Base-by-base conservation (phyloP, 2,888 invertebrate species). In the Petrolisthes cinctipes region DNA sequence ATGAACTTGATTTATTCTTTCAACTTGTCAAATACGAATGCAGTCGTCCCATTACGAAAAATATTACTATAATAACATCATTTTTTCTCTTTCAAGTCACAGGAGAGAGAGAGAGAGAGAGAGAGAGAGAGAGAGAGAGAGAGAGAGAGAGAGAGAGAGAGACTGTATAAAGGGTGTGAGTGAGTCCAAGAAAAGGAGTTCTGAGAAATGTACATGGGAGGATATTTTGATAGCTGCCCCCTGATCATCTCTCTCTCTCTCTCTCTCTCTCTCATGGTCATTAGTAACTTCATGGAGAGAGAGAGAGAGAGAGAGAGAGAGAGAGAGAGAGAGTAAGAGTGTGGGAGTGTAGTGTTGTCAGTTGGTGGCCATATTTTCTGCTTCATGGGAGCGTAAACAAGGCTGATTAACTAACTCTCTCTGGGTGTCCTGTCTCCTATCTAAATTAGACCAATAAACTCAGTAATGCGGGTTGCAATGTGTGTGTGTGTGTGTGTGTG, bases 91-190 rank as follows among this genome's bases (percentile, higher is more conserved):
- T n/a, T n/a, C n/a, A n/a, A n/a, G n/a, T n/a, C n/a, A 71, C 71
- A 7, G 66, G 17, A 5, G 17, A 5, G 71, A 71, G 71, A 5
- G 17, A 71, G 71, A 71, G 71, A 71, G 71, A 71, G 71, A 71
- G 71, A 71, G 71, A 71, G 71, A 71, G 71, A 71, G 71, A 71
- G 71, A 71, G 71, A 71, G 71, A 71, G 71, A 71, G 71, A 71
- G 71, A 71, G 71, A 71, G 71, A 71, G 71, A 71, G 71, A 71
- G 71, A 71, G 71, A 71, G n/a, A n/a, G n/a, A n/a, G n/a, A n/a
- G n/a, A n/a, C n/a, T n/a, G n/a, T n/a, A n/a, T n/a, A n/a, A n/a
- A 20, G 71, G 20, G 71, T n/a, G 71, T n/a, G 71, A 71, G n/a
- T n/a, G n/a, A n/a, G n/a, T n/a, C n/a, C n/a, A n/a, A n/a, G n/a